These are phyloP conservation scores for Drosophila arizonae DNA, from an alignment of 1,140 invertebrate species.

Conservation along the genomic window DNA sequence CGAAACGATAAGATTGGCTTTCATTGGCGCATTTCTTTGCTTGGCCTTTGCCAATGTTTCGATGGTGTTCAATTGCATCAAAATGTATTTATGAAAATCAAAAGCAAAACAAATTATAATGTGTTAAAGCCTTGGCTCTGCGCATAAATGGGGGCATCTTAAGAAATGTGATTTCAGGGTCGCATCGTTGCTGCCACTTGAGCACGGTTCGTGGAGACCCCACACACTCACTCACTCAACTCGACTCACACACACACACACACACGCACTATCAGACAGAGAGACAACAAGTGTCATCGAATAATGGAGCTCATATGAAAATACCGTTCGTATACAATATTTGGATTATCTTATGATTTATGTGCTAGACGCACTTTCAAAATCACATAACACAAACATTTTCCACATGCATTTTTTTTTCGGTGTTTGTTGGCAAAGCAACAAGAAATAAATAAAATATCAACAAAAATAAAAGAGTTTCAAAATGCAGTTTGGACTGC, in stretches of 20 bases:
- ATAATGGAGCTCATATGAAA: constrained; percentile 33
- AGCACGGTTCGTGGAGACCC: constrained; percentile 34
- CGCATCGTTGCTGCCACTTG: constrained; percentile 28
- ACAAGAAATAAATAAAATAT: neutral
- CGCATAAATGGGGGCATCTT: constrained; percentile 10
- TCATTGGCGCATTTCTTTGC: constrained; percentile 28
- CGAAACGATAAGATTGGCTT: constrained; percentile 57
- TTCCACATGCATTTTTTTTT: constrained; percentile 32
- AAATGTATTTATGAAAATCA: constrained; percentile 60
- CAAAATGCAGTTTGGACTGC: constrained; percentile 45
- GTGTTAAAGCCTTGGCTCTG: constrained; percentile 27
- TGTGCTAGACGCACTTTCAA: constrained; percentile 64
- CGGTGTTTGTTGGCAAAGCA: constrained; percentile 4
- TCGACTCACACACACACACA: constrained; percentile 5
- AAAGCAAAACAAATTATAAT: constrained; percentile 22
- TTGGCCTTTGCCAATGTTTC: constrained; percentile 39
- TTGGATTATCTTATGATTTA: constrained; percentile 73
- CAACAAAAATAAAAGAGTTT: constrained; percentile 35
- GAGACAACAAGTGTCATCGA: constrained; percentile 60
- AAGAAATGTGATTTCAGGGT: constrained; percentile 44
- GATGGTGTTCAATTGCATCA: constrained; percentile 64
- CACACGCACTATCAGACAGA: constrained; percentile 10
- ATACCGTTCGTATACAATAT: constrained; percentile 42
- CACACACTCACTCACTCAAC: constrained; percentile 51
- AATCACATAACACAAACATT: constrained; percentile 48